Evolutionary conservation across 2,888 invertebrate genomes (phyloP), one percentile per base, ranked within the genome.

Genomic region (Thera obeliscata): DNA sequence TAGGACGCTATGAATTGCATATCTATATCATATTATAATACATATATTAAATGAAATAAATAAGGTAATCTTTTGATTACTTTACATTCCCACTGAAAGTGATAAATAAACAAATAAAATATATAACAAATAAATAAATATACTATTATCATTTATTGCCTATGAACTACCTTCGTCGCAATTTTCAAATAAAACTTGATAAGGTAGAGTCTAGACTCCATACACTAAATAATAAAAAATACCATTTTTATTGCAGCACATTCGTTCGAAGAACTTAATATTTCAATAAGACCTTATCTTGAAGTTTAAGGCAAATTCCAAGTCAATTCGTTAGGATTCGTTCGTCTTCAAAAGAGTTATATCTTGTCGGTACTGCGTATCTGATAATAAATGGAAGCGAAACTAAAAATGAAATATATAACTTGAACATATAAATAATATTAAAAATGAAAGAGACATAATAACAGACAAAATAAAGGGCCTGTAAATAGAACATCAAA

Each of bases 111-210:
- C n/a, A 60, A 60, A 3, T 11, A 49, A 38, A 55, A n/a, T 12
- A 62, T 2, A 33, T 55, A n/a, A 49, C 8, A 7, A 36, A 54
- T 56, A 49, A 56, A 56, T 48, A 59, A 22, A 61, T n/a, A 55
- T 56, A 59, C 22, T 56, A 9, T 52, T 52, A 33, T 33, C 50
- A 33, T 49, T 58, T 49, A 55, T 33, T 41, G 57, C 57, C 56
- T 33, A 38, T 35, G 22, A 35, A 60, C 63, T 66, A 69, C 69
- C 69, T 69, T 66, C 33, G 35, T 64, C 57, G 60, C 49, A 69
- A 66, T 64, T 69, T 69, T 69, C 36, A 6, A 54, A 59, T 64
- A 69, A 69, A 69, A 63, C 41, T 63, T 66, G 69, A 60, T 66
- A 69, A 69, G 69, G 66, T 56, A 69, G 59, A 59, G n/a, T 48